Evolutionary conservation across 2,888 invertebrate species (phyloP), one percentile per base, ranked within the genome.

Genomic region (Pandemis heparana): DNA sequence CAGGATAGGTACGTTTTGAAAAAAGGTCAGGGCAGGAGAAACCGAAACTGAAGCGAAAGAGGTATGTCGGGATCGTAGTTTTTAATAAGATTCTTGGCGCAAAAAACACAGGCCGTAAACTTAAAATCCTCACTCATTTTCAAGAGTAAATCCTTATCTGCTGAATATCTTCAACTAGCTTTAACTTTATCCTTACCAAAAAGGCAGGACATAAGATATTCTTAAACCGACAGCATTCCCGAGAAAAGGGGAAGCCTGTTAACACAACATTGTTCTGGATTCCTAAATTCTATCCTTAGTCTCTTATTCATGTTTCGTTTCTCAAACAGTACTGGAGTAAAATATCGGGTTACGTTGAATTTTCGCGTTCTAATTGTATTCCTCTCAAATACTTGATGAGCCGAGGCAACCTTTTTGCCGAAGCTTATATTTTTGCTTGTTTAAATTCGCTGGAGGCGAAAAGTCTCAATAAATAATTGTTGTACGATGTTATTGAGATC

Each of bases 381-480:
- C 38, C 61, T 61, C 51, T 62, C 60, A 23, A 69, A 69, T 62
- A 51, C 48, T 62, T 69, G 51, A 51, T 69, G 69, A 69, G 51
- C 16, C 48, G 41, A 51, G 18, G 32, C 39, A 69, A 23, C 39
- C 38, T 61, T 61, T 51, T 14, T 8, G 39, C 18, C 41, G 16
- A 60, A n/a, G 16, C 32, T 46, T 23, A 46, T 61, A 69, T 61
- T 48, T 69, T 14, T 38, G 48, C 39, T 18, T 62, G 43, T 32
- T 43, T 48, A 48, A 48, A 46, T 9, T 43, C 18, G 8, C 1
- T 46, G 16, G 8, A 64, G 32, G 46, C 32, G 14, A 14, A 32
- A 46, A 18, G 53, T 1, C 4, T 18, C 53, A 53, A 53, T 53
- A 53, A 53, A 53, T 53, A 16, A 53, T 9, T 18, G 53, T 16